phyloP scores from a whole-genome alignment of 2,888 invertebrate genomes.

The Phania funesta region DNA sequence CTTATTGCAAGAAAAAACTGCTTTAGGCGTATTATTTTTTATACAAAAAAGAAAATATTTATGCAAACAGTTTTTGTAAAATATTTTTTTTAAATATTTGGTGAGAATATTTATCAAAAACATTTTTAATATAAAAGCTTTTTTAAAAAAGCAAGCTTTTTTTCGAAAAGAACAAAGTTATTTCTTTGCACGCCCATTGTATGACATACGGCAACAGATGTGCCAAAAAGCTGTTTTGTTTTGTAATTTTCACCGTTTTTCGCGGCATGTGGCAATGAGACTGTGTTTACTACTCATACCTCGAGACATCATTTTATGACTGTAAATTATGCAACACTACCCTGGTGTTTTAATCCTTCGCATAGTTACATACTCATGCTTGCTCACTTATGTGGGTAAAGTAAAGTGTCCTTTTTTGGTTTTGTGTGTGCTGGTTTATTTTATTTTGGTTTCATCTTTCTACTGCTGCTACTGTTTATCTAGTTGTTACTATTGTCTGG shows the following conservation, averaged over 20 bases:
- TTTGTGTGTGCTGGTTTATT: background rate
- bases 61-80: no score
- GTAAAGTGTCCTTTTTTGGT: conserved; percentile 8
- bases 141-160: no score
- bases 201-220: conserved; percentile 36
- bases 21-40: no score
- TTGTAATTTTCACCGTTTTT: conserved; percentile 6
- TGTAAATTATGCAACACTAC: conserved; percentile 40
- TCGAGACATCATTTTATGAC: conserved; percentile 32
- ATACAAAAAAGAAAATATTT: no score
- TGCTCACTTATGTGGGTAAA: background rate
- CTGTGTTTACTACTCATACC: conserved; percentile 8
- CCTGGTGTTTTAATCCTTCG: background rate
- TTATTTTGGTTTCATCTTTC: conserved; percentile 23
- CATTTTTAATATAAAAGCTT: no score
- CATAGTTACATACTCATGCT: background rate
- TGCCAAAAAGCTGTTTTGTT: background rate
- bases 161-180: no score
- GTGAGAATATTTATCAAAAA: no score
- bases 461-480: background rate
- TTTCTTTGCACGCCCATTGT: background rate
- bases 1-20: no score
- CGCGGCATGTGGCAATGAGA: conserved; percentile 38
- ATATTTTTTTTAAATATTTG: no score
- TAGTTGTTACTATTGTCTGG: conserved; percentile 12